Conservation (phyloP, 35 echinoderm and acorn worm genomes). For the Anneissia japonica region DNA sequence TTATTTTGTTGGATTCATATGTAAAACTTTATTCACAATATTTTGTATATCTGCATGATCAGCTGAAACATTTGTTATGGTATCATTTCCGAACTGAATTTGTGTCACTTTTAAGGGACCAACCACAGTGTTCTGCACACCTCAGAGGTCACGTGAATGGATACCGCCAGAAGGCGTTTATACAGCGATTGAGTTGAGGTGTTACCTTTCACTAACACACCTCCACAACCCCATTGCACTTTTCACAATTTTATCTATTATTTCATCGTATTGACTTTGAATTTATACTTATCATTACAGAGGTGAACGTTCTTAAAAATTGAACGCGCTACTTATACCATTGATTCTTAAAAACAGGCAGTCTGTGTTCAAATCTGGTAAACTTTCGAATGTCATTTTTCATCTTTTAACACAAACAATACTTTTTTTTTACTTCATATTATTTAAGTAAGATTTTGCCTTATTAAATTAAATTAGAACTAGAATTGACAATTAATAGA, state of each 20-base stretch:
- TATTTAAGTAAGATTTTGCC: too few species aligned
- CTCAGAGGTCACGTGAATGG: not conserved
- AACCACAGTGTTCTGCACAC: not conserved
- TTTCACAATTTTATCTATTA: not conserved
- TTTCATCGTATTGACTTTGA: too few species aligned
- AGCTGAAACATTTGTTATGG: not conserved
- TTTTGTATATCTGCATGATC: not conserved
- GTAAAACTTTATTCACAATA: not conserved
- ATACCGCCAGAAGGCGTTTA: not conserved
- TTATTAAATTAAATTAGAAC: too few species aligned
- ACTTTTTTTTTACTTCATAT: too few species aligned
- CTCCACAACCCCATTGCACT: not conserved
- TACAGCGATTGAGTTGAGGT: not conserved
- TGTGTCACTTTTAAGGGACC: not conserved
- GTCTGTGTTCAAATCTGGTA: too few species aligned
- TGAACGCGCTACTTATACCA: not conserved
- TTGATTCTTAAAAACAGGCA: too few species aligned
- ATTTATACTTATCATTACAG: not conserved
- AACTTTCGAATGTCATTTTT: too few species aligned
- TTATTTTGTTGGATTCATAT: not conserved
- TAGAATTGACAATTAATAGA: too few species aligned
- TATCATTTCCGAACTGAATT: not conserved
- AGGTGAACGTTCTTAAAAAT: not conserved
- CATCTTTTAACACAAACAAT: too few species aligned
- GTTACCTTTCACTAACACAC: not conserved